phyloP scores from a whole-genome alignment of 2,113 vertebrate species.

The Hippocampus barbouri region DNA sequence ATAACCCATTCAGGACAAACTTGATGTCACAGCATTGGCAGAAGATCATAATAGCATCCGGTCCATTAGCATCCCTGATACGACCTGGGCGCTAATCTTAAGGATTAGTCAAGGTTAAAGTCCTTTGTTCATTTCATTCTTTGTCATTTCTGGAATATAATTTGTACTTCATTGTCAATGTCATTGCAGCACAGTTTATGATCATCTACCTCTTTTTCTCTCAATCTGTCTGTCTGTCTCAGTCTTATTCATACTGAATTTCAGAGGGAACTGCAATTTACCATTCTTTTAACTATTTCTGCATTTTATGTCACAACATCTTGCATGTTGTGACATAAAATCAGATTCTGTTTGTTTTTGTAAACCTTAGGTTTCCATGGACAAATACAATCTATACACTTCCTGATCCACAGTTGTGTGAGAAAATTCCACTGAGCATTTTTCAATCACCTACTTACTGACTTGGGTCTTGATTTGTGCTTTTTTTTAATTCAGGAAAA shows the following conservation, averaged over 20 bases:
- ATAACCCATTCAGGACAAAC: not conserved
- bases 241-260: not conserved
- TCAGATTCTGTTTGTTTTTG: slow-evolving; percentile 38
- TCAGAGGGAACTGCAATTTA: not conserved
- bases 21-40: not conserved
- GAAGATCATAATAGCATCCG: not conserved
- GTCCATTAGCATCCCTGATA: not conserved
- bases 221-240: not conserved
- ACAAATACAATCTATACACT: slow-evolving; percentile 47
- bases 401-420: slow-evolving; percentile 46
- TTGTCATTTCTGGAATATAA: not conserved
- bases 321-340: slow-evolving; percentile 8
- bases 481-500: slow-evolving; percentile 4
- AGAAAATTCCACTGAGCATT: slow-evolving; percentile 31
- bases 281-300: not conserved
- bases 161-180: too few relatives aligned
- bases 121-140: not conserved
- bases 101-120: not conserved
- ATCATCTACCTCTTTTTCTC: not conserved
- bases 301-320: too few relatives aligned
- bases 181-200: not conserved
- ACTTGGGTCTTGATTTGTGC: not conserved
- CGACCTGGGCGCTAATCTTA: not conserved
- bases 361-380: slow-evolving; percentile 30
- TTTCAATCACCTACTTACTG: not conserved